phyloP scores from a whole-genome alignment of 1,140 invertebrate genomes.

The Heliconius hewitsoni region DNA sequence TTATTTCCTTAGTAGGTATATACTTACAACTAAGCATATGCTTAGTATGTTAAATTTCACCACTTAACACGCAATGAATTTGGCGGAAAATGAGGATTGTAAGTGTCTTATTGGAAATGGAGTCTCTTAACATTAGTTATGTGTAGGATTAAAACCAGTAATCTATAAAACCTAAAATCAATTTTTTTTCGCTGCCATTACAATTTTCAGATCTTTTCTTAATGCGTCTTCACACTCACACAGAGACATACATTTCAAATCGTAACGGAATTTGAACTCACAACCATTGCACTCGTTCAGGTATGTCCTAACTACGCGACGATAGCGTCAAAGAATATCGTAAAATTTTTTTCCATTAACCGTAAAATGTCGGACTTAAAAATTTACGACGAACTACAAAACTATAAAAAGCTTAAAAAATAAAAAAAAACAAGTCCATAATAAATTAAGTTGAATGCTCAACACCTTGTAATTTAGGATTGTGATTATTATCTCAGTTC shows the following conservation, averaged over 20 bases:
- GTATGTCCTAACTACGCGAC: neutral
- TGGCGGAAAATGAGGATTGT: too few species aligned
- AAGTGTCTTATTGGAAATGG: too few species aligned
- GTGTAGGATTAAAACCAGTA: too few species aligned
- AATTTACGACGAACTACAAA: constrained; percentile 29
- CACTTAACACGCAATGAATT: too few species aligned
- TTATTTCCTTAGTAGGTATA: too few species aligned
- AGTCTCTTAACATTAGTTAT: too few species aligned
- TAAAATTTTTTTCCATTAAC: neutral
- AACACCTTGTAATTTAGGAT: constrained; percentile 34
- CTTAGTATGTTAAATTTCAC: too few species aligned
- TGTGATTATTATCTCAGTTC: constrained; percentile 25
- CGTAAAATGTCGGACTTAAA: constrained; percentile 4
- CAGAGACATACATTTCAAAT: too few species aligned
- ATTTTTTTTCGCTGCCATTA: too few species aligned
- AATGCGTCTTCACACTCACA: too few species aligned
- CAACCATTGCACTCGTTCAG: neutral
- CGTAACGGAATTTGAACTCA: neutral
- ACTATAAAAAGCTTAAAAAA: constrained; percentile 22
- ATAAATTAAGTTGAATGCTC: constrained; percentile 35
- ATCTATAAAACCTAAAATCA: too few species aligned
- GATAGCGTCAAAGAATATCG: neutral
- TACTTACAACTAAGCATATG: too few species aligned
- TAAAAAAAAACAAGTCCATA: constrained; percentile 24
- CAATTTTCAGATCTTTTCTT: neutral